Base-by-base conservation (phyloP, 2,797 vertebrate genomes). In the Parauchenoglanis ngamensis region DNA sequence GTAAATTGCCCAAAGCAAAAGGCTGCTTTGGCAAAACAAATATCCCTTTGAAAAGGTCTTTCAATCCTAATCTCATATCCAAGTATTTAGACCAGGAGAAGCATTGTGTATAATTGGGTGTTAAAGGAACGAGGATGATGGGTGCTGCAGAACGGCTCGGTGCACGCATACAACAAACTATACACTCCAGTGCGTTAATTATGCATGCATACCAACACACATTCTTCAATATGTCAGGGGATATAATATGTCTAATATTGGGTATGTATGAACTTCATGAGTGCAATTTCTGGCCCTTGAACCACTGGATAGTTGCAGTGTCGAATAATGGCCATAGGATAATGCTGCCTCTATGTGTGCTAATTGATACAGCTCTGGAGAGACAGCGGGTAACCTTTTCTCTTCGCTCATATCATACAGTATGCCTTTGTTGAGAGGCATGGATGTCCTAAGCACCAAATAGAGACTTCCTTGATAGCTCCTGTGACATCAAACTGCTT, bases 11-110 rank as follows among this genome's bases (percentile, higher is more conserved):
- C 72, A 40, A 88, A 90, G 87, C 77, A 78, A 90, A 85, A 83
- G 77, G 73, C 68, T 85, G 77, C 83, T 92, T 89, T 77, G 85
- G 49, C 80, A 93, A 93, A 94, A 94, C 90, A 89, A 93, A 90
- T 92, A 94, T 90, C 57, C 54, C 78, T 89, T 89, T 90, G 86
- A 91, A 87, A 75, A 85, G 75, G n/a, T 52, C 65, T 85, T 88
- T 78, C 44, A 88, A 84, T 87, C 87, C 84, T 91, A 91, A 90
- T 91, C 90, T 89, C 85, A 88, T 83, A 84, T 83, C 78, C 89
- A 91, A 89, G 89, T 86, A 86, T 87, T 88, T 83, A 88, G 85
- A 83, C 83, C 88, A 85, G 87, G 86, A 86, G 76, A 83, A 87
- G 82, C 87, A 89, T 90, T 91, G 86, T 90, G 56, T 86, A 61